phyloP scores from a whole-genome alignment of 2,113 vertebrate species.

The Chloroceryle aenea region DNA sequence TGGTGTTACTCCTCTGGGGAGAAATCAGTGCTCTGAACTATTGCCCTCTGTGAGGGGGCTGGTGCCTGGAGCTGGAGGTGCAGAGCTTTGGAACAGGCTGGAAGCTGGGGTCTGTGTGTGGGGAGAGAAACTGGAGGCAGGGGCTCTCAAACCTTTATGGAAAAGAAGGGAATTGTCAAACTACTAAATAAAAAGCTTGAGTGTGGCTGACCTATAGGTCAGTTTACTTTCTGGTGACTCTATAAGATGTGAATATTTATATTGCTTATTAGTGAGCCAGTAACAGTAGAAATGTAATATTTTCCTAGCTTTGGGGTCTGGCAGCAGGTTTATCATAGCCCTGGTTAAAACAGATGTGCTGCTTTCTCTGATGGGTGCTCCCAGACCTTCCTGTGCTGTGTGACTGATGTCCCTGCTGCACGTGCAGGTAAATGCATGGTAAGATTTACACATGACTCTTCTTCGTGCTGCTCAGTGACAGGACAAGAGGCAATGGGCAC shows the following conservation, averaged over 20 bases:
- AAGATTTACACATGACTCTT: background rate
- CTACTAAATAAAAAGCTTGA: background rate
- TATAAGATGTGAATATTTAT: background rate
- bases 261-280: background rate
- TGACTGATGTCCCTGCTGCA: background rate
- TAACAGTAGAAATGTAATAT: background rate
- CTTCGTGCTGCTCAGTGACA: rapidly evolving
- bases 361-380: background rate
- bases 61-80: background rate
- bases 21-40: background rate
- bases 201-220: background rate
- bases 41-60: rapidly evolving
- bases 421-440: rapidly evolving
- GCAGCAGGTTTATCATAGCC: background rate
- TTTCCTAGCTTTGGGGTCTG: background rate
- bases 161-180: background rate
- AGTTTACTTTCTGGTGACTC: background rate
- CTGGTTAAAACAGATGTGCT: background rate
- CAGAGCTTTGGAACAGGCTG: background rate
- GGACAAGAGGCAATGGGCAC: background rate
- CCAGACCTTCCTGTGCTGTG: background rate
- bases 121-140: background rate
- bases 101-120: background rate
- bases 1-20: background rate
- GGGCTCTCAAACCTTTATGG: background rate